Percentiles rank a stretch among this genome's conserved stretches.
These are phyloP conservation scores for Theretra japonica DNA, from an alignment of 2,888 invertebrate genomes.

Conservation along the genomic window DNA sequence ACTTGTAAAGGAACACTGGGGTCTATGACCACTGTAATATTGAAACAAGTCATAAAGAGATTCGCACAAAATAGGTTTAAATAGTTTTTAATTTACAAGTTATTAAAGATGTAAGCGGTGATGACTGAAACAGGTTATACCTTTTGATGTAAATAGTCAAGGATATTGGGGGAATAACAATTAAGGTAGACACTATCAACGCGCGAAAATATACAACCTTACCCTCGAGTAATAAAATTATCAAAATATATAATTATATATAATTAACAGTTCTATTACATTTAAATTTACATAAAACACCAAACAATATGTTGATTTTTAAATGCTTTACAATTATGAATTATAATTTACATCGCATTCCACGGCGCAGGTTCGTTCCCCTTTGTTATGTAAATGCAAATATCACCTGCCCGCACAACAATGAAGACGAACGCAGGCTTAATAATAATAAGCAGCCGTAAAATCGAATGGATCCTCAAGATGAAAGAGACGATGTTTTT, in stretches of 20 bases:
- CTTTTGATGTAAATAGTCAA: not conserved
- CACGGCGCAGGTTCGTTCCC: not conserved
- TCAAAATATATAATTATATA: not conserved
- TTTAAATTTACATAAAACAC: not conserved
- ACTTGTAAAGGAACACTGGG: no score
- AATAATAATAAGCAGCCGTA: slow-evolving; percentile 62
- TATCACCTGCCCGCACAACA: slow-evolving; percentile 48
- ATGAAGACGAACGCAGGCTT: slow-evolving; percentile 40
- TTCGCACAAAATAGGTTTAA: no score
- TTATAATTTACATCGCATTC: not conserved
- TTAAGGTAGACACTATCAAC: no score
- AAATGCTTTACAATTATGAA: not conserved
- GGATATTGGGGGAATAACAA: not conserved
- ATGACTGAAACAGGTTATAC: not conserved
- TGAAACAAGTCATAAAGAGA: no score
- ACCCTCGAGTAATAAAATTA: no score
- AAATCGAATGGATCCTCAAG: slow-evolving; percentile 61
- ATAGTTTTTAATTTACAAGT: no score
- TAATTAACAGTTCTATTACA: not conserved
- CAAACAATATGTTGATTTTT: not conserved
- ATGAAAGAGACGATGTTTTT: slow-evolving; percentile 68
- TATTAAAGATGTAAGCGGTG: not conserved
- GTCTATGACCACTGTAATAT: no score
- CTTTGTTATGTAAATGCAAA: slow-evolving; percentile 21
- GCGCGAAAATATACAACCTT: no score